phyloP scores from a whole-genome alignment of 2,797 vertebrate genomes.

The Rhynchotus rufescens region DNA sequence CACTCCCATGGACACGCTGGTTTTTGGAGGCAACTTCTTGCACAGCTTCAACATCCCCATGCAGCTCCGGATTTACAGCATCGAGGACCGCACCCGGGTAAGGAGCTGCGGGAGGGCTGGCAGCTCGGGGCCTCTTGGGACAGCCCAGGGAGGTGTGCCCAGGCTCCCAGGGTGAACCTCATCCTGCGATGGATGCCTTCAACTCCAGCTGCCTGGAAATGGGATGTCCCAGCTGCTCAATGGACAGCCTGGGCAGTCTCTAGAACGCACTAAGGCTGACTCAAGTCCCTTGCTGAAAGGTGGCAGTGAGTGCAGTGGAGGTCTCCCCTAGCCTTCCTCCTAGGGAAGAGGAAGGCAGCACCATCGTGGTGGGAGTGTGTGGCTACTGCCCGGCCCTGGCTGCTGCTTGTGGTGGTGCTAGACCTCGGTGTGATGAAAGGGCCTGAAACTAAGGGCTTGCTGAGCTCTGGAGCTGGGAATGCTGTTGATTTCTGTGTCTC shows the following conservation, averaged over 20 bases:
- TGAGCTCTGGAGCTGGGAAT: neutral
- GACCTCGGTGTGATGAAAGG: neutral
- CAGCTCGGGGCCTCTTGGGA: neutral
- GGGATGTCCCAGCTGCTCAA: neutral
- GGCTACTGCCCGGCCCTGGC: neutral
- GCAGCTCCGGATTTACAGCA: conserved; percentile 97
- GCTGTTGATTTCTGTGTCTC: neutral
- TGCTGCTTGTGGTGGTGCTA: neutral
- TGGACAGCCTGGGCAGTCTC: neutral
- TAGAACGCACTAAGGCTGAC: neutral
- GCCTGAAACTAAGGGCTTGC: neutral
- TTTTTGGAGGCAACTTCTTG: conserved; percentile 97
- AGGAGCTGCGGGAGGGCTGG: conserved; percentile 25
- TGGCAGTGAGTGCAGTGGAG: neutral
- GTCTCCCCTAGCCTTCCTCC: neutral
- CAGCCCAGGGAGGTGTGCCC: neutral
- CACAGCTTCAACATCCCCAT: conserved; percentile 99
- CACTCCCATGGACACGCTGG: conserved; percentile 95
- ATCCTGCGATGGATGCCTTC: accelerated
- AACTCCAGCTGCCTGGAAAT: neutral
- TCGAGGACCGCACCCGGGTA: conserved; percentile 96
- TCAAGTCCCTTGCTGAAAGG: neutral
- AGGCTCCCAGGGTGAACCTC: neutral
- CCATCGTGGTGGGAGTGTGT: neutral
- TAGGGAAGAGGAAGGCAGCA: neutral